Evolutionary conservation across 1,140 invertebrate genomes (phyloP).

Genomic region (Drosophila truncata): DNA sequence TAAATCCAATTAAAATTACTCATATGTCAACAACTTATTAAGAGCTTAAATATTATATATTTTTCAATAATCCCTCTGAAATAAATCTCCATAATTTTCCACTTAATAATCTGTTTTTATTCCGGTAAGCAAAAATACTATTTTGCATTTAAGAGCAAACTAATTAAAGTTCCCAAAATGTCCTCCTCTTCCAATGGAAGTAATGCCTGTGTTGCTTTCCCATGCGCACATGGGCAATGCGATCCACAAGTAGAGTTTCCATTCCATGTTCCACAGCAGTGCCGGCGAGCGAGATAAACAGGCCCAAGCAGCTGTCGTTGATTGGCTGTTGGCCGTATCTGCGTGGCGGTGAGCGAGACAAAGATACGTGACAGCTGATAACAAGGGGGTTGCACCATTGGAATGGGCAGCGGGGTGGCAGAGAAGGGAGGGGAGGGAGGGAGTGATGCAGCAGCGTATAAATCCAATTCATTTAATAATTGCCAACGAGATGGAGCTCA

Average conservation of each 20-base stretch:
- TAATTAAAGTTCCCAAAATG: slow-evolving; percentile 67
- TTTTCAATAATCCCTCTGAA: not conserved
- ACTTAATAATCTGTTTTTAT: not conserved
- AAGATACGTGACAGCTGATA: slow-evolving; percentile 31
- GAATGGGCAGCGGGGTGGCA: not conserved
- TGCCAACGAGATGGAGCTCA: slow-evolving; percentile 85
- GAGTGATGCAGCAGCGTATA: slow-evolving; percentile 57
- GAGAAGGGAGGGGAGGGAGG: not conserved
- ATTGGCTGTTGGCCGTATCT: slow-evolving; percentile 55
- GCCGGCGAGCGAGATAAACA: slow-evolving; percentile 48
- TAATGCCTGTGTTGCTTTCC: not conserved
- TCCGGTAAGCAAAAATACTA: not conserved
- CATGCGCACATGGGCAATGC: slow-evolving; percentile 39
- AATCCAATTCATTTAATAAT: slow-evolving; percentile 85
- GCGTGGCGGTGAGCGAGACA: slow-evolving; percentile 24
- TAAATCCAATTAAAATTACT: too few species aligned
- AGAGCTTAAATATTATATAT: not conserved
- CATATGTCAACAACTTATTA: too few species aligned
- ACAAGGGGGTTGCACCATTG: slow-evolving; percentile 35
- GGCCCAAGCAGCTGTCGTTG: slow-evolving; percentile 28
- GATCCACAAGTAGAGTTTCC: slow-evolving; percentile 58
- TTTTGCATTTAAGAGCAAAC: slow-evolving; percentile 41
- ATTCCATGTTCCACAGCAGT: slow-evolving; percentile 69
- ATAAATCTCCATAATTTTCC: too few species aligned
- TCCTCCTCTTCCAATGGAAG: slow-evolving; percentile 17